Evolutionary conservation across 2,113 vertebrate species (phyloP).

Genomic region (Platycercus adscitus): DNA sequence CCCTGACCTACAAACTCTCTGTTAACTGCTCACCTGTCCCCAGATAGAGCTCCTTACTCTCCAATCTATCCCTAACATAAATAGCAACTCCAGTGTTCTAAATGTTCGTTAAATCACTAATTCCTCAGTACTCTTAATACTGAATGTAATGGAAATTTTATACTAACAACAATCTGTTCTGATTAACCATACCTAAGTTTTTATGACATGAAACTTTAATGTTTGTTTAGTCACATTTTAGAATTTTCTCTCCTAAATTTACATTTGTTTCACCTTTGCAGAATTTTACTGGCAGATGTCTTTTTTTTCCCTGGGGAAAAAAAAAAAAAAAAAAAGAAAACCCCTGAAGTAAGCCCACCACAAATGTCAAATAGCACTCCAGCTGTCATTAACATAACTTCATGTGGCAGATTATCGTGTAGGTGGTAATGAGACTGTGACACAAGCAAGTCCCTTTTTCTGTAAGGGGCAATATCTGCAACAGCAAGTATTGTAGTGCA

Average conservation of each 20-base stretch:
- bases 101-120: background rate
- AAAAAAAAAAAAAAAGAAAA: background rate
- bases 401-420: background rate
- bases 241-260: background rate
- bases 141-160: background rate
- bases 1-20: too few relatives aligned
- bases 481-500: background rate
- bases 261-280: background rate
- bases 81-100: too few relatives aligned
- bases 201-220: background rate
- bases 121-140: background rate
- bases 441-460: background rate
- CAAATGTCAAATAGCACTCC: background rate
- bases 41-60: too few relatives aligned
- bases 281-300: background rate
- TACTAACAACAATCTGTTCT: background rate
- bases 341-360: background rate
- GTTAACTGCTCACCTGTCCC: too few relatives aligned
- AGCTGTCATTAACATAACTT: background rate
- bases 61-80: too few relatives aligned
- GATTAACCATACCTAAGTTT: background rate
- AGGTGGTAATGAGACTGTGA: background rate
- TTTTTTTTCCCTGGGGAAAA: rapidly evolving
- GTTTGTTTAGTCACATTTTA: background rate
- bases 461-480: background rate